phyloP scores from a whole-genome alignment of 2,113 vertebrate genomes.

The Pitta sordida region DNA sequence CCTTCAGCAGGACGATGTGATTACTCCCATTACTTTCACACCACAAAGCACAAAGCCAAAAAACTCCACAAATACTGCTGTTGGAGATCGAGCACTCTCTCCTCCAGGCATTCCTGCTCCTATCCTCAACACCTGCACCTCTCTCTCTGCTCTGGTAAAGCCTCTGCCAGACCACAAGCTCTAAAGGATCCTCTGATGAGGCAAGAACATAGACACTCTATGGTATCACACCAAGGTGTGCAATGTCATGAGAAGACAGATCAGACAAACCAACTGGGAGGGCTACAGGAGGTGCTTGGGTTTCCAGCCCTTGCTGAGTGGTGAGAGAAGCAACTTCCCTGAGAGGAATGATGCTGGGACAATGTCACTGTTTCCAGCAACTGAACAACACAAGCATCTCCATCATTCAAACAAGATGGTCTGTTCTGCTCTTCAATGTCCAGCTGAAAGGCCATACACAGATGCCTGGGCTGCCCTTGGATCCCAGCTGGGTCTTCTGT shows the following conservation, averaged over 20 bases:
- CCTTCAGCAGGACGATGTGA: neutral
- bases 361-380: neutral
- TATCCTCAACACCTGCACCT: fast-evolving
- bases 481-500: neutral
- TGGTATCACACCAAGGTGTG: neutral
- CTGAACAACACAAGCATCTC: neutral
- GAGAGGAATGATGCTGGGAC: fast-evolving
- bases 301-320: neutral
- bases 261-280: neutral
- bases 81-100: fast-evolving
- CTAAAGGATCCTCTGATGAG: neutral
- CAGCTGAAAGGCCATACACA: neutral
- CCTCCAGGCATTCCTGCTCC: neutral
- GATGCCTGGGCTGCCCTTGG: neutral
- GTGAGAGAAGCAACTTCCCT: neutral
- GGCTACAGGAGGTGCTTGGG: neutral
- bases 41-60: neutral
- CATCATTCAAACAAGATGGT: fast-evolving
- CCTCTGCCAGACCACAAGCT: neutral
- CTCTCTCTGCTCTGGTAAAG: neutral
- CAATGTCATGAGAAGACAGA: neutral
- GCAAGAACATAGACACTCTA: fast-evolving
- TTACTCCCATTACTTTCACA: neutral
- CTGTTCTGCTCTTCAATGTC: neutral
- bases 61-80: neutral